phyloP scores from a whole-genome alignment of 2,888 invertebrate species.

The Aplocera efformata region DNA sequence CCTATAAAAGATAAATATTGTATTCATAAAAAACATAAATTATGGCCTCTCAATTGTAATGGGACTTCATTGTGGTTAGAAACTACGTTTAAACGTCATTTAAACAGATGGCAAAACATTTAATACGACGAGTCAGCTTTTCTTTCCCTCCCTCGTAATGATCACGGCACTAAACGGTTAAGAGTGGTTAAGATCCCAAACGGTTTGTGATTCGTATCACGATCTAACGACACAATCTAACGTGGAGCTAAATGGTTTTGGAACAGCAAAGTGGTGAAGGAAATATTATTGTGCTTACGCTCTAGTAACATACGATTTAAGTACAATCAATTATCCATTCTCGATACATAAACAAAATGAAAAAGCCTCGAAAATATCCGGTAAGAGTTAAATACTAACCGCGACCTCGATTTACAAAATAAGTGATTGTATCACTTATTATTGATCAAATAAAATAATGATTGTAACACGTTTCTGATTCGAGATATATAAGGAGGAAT shows the following conservation, averaged over 20 bases:
- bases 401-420: not conserved
- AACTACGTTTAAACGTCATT: conserved; percentile 39
- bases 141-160: conserved; percentile 25
- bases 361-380: too few species aligned
- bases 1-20: conserved; percentile 10
- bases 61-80: conserved; percentile 46
- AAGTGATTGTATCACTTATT: not conserved
- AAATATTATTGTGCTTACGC: too few species aligned
- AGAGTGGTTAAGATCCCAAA: conserved; percentile 23
- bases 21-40: conserved; percentile 36
- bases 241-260: too few species aligned
- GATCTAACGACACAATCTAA: conserved; percentile 34
- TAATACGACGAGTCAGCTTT: conserved; percentile 16
- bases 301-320: too few species aligned
- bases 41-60: conserved; percentile 32
- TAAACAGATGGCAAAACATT: conserved; percentile 35
- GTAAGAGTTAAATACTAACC: not conserved
- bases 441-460: not conserved
- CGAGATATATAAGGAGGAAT: conserved; percentile 33
- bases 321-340: too few species aligned
- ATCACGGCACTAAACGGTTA: conserved; percentile 24
- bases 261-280: too few species aligned
- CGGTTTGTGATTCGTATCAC: conserved; percentile 32
- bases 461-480: conserved; percentile 14
- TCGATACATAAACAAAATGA: too few species aligned